Base-by-base conservation (phyloP, 2,113 vertebrate species). In the Halcyon senegalensis region DNA sequence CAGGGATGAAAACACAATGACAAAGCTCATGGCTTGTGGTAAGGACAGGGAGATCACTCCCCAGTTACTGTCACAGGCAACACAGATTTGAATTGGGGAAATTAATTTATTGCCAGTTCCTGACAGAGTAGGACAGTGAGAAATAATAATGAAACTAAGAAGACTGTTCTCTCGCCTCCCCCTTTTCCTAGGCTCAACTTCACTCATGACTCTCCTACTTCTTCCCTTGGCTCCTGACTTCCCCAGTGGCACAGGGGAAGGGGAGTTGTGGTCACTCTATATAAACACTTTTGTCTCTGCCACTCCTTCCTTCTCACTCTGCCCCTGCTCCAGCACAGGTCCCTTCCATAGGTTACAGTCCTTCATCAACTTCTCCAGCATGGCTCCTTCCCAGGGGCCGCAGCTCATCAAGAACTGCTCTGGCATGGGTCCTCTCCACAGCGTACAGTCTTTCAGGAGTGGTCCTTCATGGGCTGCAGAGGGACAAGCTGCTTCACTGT, bases 181-280 rank as follows among this genome's bases (percentile, higher is more conserved):
- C 10, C 11, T 70, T 44, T 74, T 70, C 33, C 24, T 16, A 82
- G 27, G 25, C 17, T 41, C 44, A 55, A 8, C 39, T 11, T 87
- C 43, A 44, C 43, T 60, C 20, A 59, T 13, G 11, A 59, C 55
- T 64, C 37, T 53, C 15, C 23, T 64, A 20, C 37, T 50, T 94
- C 43, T 31, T 39, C 11, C 31, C 7, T 41, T 3, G 0, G 7
- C 11, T 24, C 20, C 3, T 2, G 2, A 10, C 13, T 46, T 10
- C 14, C 30, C 19, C 18, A 58, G 31, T 11, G 5, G 24, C 6
- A 1, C 16, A 31, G 9, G 33, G 13, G 44, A 66, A 73, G 4
- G 13, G 60, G 39, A 82, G 21, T 0, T 66, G n/a, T 37, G 16
- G 25, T 74, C 59, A 82, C 24, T 25, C 27, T 60, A 7, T 60